Evolutionary conservation across 1,140 invertebrate genomes (phyloP).

Genomic region (Maconellicoccus hirsutus): DNA sequence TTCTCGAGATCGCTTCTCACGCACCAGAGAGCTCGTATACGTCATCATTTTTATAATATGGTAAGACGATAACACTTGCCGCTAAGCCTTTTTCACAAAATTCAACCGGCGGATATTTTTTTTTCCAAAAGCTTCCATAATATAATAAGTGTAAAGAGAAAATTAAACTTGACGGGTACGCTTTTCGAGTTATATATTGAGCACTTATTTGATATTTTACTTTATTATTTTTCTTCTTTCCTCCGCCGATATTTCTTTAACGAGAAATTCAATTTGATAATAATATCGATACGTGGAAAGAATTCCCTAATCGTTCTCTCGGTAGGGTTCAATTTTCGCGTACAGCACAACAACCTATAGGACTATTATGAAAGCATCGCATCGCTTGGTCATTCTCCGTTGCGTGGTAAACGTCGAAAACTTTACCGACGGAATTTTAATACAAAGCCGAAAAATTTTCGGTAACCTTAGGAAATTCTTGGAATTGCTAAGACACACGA

Average conservation of each 20-base stretch:
- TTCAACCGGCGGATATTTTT: not conserved
- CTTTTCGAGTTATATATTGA: not conserved
- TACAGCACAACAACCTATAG: too few species aligned
- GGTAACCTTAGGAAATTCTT: too few species aligned
- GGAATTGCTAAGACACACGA: too few species aligned
- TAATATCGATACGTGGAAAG: not conserved
- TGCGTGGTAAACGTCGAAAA: too few species aligned
- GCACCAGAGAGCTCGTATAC: not conserved
- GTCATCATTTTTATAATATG: not conserved
- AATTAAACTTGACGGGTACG: constrained; percentile 3
- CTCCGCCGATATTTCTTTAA: not conserved
- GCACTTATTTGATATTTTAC: constrained; percentile 1
- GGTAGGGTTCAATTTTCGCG: too few species aligned
- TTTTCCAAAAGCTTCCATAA: not conserved
- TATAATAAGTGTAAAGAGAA: not conserved
- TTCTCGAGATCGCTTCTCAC: not conserved
- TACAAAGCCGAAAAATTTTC: too few species aligned
- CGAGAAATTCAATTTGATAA: not conserved
- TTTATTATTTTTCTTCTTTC: not conserved
- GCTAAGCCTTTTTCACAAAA: not conserved
- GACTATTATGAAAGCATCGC: too few species aligned
- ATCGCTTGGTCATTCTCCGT: too few species aligned
- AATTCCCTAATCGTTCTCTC: not conserved
- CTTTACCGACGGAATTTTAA: too few species aligned
- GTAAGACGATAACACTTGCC: not conserved